Percentiles rank a stretch among this genome's conserved stretches.
These are phyloP conservation scores for Ammospiza caudacuta DNA, from an alignment of 2,113 vertebrate species.

Conservation along the genomic window DNA sequence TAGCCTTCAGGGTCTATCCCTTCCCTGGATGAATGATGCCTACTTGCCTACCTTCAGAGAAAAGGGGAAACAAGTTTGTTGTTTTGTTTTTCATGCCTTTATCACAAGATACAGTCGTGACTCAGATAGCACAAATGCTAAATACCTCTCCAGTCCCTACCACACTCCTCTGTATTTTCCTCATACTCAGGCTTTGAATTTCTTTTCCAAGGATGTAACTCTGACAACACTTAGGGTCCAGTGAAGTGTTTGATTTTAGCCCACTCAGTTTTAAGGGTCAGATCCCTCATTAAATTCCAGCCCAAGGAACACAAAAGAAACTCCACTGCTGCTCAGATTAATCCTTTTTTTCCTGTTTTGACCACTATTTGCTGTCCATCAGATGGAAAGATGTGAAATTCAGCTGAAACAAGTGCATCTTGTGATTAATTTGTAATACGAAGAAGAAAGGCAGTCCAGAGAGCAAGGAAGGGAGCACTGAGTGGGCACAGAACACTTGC, in stretches of 20 bases:
- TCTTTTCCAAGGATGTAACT: neutral
- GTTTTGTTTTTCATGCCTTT: neutral
- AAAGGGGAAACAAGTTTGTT: neutral
- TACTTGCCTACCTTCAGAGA: neutral
- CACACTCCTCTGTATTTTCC: neutral
- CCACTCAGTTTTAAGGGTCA: neutral
- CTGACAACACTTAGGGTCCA: neutral
- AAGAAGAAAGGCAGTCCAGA: neutral
- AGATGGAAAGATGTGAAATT: neutral
- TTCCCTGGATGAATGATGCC: neutral
- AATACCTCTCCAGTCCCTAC: neutral
- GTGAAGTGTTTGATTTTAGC: neutral
- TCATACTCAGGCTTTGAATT: neutral
- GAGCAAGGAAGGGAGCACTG: neutral
- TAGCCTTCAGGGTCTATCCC: neutral
- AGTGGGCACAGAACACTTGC: neutral
- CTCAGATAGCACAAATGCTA: neutral
- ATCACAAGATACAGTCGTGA: neutral
- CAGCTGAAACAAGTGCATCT: neutral
- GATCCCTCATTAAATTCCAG: neutral
- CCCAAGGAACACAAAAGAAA: neutral
- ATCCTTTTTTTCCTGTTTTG: neutral
- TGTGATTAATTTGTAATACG: neutral
- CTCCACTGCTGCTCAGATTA: neutral
- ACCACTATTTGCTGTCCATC: neutral